Conservation (phyloP, 2,797 vertebrate genomes). For the Microctenopoma stevenorrisi region DNA sequence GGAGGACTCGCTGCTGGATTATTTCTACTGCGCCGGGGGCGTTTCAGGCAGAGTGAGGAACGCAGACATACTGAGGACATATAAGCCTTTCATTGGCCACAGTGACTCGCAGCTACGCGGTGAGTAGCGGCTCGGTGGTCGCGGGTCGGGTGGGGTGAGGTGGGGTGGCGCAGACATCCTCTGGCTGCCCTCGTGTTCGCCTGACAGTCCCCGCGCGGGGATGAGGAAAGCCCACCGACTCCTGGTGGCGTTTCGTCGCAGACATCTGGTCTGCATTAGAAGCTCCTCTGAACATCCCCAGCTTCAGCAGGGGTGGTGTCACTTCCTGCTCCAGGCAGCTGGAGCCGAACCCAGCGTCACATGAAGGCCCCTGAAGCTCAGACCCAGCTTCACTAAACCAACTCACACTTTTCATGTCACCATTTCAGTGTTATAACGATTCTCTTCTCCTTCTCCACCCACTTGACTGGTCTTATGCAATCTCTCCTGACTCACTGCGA, state of each 20-base stretch:
- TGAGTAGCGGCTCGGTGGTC: slow-evolving; percentile 67
- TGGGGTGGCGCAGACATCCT: slow-evolving; percentile 7
- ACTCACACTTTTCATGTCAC: neutral
- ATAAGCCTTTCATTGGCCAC: slow-evolving; percentile 85
- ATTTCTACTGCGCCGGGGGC: slow-evolving; percentile 79
- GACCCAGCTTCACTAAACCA: neutral
- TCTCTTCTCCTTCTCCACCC: slow-evolving; percentile 30
- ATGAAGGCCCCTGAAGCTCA: neutral
- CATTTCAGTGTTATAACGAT: neutral
- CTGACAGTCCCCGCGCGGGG: neutral
- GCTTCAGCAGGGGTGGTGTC: slow-evolving; percentile 67
- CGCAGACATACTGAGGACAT: slow-evolving; percentile 81
- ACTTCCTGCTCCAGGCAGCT: slow-evolving; percentile 66
- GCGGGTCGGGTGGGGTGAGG: no score
- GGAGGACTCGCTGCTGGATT: slow-evolving; percentile 83
- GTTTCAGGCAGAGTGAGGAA: slow-evolving; percentile 80
- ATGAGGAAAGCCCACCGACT: no score
- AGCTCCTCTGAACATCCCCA: slow-evolving; percentile 39
- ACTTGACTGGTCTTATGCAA: slow-evolving; percentile 53
- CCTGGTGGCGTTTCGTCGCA: neutral
- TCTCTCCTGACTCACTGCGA: slow-evolving; percentile 28
- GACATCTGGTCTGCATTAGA: slow-evolving; percentile 82
- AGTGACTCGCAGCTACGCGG: slow-evolving; percentile 81
- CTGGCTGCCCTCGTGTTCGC: slow-evolving; percentile 10
- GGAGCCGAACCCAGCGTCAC: no score